phyloP scores from a whole-genome alignment of 92 coral and sea anemone genomes.

The Phymanthus crucifer region DNA sequence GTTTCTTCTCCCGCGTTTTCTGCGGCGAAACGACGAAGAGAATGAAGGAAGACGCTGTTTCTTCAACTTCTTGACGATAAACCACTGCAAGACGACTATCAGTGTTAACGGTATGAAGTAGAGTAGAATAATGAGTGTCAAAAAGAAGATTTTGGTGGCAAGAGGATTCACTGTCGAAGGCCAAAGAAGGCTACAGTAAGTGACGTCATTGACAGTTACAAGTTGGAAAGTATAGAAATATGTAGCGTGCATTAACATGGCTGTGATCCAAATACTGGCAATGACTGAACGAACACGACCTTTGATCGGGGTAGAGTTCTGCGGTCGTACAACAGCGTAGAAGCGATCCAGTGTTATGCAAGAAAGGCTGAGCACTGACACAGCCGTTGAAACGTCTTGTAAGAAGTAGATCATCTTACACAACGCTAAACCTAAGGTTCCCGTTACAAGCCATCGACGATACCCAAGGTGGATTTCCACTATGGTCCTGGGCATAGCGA shows the following conservation, averaged over 20 bases:
- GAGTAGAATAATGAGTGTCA: slow-evolving; percentile 42
- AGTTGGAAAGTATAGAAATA: slow-evolving; percentile 63
- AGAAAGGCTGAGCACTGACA: slow-evolving; percentile 61
- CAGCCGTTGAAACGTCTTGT: slow-evolving; percentile 71
- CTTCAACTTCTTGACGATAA: slow-evolving; percentile 53
- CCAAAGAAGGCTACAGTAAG: slow-evolving; percentile 55
- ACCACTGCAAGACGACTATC: slow-evolving; percentile 41
- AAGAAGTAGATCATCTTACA: slow-evolving; percentile 59
- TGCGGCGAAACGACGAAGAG: slow-evolving; percentile 44
- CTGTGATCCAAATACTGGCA: slow-evolving; percentile 47
- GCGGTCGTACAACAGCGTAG: slow-evolving; percentile 63
- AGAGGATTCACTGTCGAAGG: slow-evolving; percentile 29
- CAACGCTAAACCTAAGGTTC: slow-evolving; percentile 45
- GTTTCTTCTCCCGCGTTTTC: slow-evolving; percentile 48
- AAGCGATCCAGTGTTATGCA: slow-evolving; percentile 61
- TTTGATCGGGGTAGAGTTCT: slow-evolving; percentile 40
- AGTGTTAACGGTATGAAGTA: slow-evolving; percentile 51
- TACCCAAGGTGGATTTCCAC: slow-evolving; percentile 64
- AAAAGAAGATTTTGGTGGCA: slow-evolving; percentile 48
- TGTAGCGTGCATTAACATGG: slow-evolving; percentile 48
- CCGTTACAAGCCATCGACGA: slow-evolving; percentile 73
- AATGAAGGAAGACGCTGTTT: slow-evolving; percentile 50
- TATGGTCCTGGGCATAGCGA: slow-evolving; percentile 72
- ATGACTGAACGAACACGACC: slow-evolving; percentile 45
- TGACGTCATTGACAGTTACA: slow-evolving; percentile 21